Evolutionary conservation across 2,113 vertebrate genomes (phyloP).

Genomic region (Rhinichthys klamathensis): DNA sequence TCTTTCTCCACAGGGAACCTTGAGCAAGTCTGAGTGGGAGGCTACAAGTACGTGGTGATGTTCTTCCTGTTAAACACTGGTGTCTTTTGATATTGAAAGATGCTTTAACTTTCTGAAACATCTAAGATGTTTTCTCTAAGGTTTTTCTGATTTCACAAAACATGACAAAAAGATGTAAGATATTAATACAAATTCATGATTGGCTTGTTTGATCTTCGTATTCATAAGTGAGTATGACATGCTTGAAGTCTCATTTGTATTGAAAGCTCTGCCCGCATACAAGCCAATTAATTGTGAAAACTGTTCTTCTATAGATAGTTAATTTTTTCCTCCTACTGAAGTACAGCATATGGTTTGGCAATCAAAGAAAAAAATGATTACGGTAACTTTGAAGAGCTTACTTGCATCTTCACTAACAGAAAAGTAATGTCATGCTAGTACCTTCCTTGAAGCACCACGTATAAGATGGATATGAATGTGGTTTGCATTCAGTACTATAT

Average conservation of each 20-base stretch:
- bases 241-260: neutral
- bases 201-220: neutral
- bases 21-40: conserved; percentile 96
- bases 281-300: neutral
- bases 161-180: neutral
- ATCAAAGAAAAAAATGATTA: neutral
- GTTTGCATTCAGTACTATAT: neutral
- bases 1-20: conserved; percentile 82
- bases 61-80: neutral
- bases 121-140: neutral
- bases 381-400: neutral
- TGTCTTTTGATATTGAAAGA: neutral
- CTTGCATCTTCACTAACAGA: neutral
- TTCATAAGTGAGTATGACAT: neutral
- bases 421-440: too few relatives aligned
- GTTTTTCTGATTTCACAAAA: neutral
- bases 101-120: neutral
- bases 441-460: neutral
- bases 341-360: neutral
- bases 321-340: neutral
- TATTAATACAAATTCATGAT: neutral
- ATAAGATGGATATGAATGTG: neutral
- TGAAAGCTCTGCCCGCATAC: neutral
- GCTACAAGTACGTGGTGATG: conserved; percentile 86
- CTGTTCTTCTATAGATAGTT: neutral